Base-by-base conservation (phyloP, 1,140 invertebrate genomes). In the Drosophila miranda region DNA sequence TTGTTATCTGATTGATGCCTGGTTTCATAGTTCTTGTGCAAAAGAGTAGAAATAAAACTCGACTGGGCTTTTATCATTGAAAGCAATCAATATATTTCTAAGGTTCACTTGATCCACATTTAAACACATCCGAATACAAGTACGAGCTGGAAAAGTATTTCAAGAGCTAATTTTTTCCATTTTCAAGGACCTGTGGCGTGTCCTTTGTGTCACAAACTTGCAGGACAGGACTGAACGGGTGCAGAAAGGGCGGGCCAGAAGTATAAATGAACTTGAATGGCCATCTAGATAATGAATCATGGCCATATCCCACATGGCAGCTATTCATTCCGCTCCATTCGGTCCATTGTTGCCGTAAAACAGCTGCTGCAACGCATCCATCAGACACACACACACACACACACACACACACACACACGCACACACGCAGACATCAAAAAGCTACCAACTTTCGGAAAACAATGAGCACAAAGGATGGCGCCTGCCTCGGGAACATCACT, bases 281-380 rank as follows among this genome's bases (percentile, higher is more conserved):
- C n/a, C 50, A 43, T 34, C 54, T 41, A 53, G 60, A 46, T 48
- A 54, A 48, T 41, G 50, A 62, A 48, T 42, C 34, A 42, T 48
- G 30, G 34, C 43, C 50, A n/a, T 43, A 68, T 52, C 11, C 14
- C 50, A 52, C 21, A 52, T 52, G 41, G 50, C 34, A 4, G 50
- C 50, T 51, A 38, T 52, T 52, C 50, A 52, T 48, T 67, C 13
- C 14, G 34, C 49, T 59, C 38, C 54, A 44, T 45, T 55, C 57
- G 49, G 43, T 68, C 14, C 28, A 62, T 72, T 62, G 68, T 72
- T 72, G 51, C 41, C 41, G 46, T 19, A 52, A 56, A 73, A 53
- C 57, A 76, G 77, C 42, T 79, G 72, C 49, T 62, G 48, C 42
- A 45, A 7, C 60, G 67, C 80, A 83, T 83, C 79, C 76, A 83